Evolutionary conservation across 2,113 vertebrate species (phyloP).

Genomic region (Semicossyphus pulcher): DNA sequence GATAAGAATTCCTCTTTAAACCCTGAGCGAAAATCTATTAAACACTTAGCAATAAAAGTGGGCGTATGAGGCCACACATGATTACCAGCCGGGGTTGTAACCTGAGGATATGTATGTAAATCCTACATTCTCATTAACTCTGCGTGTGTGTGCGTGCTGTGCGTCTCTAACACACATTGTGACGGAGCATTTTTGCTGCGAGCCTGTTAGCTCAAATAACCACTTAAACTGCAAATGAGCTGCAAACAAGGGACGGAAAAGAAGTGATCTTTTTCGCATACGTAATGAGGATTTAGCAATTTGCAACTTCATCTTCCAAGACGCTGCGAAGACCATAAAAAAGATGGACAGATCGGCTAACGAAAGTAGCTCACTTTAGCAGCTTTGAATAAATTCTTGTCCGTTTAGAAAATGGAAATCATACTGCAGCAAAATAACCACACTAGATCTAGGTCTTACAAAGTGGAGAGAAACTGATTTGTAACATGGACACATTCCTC

Average conservation of each 20-base stretch:
- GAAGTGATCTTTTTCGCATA: slow-evolving; percentile 16
- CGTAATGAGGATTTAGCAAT: slow-evolving; percentile 10
- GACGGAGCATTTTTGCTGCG: slow-evolving; percentile 19
- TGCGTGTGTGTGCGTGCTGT: no score
- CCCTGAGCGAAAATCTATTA: neutral
- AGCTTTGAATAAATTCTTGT: neutral
- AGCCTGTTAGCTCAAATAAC: slow-evolving; percentile 40
- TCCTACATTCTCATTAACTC: slow-evolving; percentile 21
- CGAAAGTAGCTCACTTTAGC: neutral
- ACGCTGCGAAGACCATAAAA: neutral
- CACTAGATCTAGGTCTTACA: neutral
- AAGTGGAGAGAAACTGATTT: slow-evolving; percentile 15
- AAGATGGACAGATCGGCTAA: neutral
- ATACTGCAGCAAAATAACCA: neutral
- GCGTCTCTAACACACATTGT: neutral
- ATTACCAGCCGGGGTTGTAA: neutral
- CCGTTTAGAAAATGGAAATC: slow-evolving; percentile 9
- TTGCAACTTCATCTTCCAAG: slow-evolving; percentile 4
- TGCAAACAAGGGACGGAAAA: slow-evolving; percentile 46
- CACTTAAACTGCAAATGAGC: slow-evolving; percentile 64
- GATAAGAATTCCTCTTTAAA: slow-evolving; percentile 29
- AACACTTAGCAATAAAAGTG: slow-evolving; percentile 10
- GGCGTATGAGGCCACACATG: slow-evolving; percentile 11
- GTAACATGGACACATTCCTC: slow-evolving; percentile 11
- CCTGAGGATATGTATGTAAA: slow-evolving; percentile 40